Base-by-base conservation (phyloP, 2,888 invertebrate genomes). In the Protonemura montana region DNA sequence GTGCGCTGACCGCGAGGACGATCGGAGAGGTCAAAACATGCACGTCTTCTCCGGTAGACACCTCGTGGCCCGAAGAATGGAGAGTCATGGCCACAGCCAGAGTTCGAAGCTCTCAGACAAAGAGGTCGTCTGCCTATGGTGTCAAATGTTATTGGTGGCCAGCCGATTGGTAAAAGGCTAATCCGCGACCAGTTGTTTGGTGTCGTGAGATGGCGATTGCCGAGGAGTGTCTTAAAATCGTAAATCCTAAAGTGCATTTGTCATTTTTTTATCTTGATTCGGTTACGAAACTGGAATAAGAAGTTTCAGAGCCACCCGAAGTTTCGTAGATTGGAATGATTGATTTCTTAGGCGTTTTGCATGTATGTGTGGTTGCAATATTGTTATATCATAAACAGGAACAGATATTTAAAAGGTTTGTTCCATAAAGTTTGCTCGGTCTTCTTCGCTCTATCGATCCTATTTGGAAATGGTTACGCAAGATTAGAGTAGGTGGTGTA, bases 101-200 rank as follows among this genome's bases (percentile, higher is more conserved):
- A 59, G 59, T 59, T 59, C 59, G 59, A 16, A 59, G 59, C 59
- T 59, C 59, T 59, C 59, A 59, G 59, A 59, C 59, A 59, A 59
- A 59, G 59, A 59, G 59, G 59, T 59, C 59, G 59, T 59, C 3
- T 6, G 35, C 35, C 3, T 10, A 10, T 10, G 3, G 35, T 59
- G 59, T 59, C 59, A 59, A 59, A 59, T 21, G 59, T 3, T 21
- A 7, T 59, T 21, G 59, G 59, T 21, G 13, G 13, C 21, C 59
- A 59, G 10, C 59, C 13, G 59, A 59, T 21, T 21, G 59, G 59
- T 3, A 7, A 21, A 3, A 1, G 59, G 59, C 16, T 59, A 35
- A 35, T 35, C 35, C 10, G 35, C 35, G 35, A 35, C 59, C 59
- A 59, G 7, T 13, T 59, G 59, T 10, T 13, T 59, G 59, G 21